Conservation (phyloP, 2,888 invertebrate species). For the Spisula subtruncata region DNA sequence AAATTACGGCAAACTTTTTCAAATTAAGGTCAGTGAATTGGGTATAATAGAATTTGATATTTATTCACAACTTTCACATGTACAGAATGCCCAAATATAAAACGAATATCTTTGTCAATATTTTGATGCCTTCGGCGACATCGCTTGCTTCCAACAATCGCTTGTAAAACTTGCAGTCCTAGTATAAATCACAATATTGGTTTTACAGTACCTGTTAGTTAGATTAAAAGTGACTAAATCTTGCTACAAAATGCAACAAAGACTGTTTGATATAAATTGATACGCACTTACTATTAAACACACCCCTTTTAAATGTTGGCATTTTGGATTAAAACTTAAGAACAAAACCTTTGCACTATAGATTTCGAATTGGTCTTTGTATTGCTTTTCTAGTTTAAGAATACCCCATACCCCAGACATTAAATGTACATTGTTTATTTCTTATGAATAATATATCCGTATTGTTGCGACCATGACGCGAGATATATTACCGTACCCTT, state of each 20-base stretch:
- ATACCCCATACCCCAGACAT: not conserved
- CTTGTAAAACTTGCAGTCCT: not conserved
- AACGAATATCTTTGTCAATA: not conserved
- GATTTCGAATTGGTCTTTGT: no score
- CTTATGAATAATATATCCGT: not conserved
- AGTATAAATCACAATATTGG: slow-evolving; percentile 1
- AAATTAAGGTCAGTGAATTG: slow-evolving; percentile 37
- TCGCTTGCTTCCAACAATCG: not conserved
- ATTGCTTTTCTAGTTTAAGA: not conserved
- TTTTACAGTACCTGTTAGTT: not conserved
- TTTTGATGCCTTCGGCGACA: not conserved
- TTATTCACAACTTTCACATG: slow-evolving; percentile 13
- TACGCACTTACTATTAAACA: not conserved
- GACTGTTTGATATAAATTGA: not conserved
- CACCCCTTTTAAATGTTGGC: not conserved
- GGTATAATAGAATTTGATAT: slow-evolving; percentile 14
- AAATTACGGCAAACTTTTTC: slow-evolving; percentile 35
- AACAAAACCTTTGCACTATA: not conserved
- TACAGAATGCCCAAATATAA: not conserved
- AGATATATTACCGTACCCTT: not conserved
- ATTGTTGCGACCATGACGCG: not conserved
- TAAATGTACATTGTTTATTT: not conserved
- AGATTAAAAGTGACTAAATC: slow-evolving; percentile 12
- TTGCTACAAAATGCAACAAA: not conserved
- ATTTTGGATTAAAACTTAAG: slow-evolving; percentile 16